phyloP scores from a whole-genome alignment of 2,113 vertebrate species.

The Oncorhynchus kisutch region DNA sequence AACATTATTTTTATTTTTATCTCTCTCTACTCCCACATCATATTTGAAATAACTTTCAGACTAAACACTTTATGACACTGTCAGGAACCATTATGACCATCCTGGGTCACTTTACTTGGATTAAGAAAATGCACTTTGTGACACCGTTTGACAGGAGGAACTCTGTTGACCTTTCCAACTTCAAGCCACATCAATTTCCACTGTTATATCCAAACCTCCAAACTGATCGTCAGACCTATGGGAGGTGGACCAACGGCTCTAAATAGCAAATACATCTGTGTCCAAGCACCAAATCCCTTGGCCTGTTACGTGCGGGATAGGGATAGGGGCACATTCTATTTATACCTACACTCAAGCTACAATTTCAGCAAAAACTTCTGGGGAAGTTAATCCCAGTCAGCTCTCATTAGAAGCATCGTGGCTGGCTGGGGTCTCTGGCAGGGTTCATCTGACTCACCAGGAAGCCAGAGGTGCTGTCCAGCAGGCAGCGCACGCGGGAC shows the following conservation, averaged over 20 bases:
- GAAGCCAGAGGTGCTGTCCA: constrained; percentile 97
- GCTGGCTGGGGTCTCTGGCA: neutral
- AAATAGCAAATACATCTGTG: constrained; percentile 9
- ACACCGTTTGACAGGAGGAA: constrained; percentile 33
- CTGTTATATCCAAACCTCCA: constrained; percentile 54
- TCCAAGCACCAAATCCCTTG: constrained; percentile 33
- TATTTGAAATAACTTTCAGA: no score
- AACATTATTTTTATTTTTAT: no score
- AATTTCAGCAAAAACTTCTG: neutral
- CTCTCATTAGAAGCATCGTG: neutral
- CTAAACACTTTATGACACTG: no score
- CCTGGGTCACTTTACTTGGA: no score
- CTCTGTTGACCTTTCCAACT: constrained; percentile 39
- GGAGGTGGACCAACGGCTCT: constrained; percentile 36
- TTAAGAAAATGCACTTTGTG: no score
- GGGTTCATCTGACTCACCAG: constrained; percentile 78
- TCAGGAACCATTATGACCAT: no score
- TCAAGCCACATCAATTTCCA: constrained; percentile 42
- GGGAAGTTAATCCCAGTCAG: neutral
- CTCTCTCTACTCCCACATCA: no score
- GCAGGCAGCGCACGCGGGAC: constrained; percentile 89
- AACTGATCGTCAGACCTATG: constrained; percentile 47
- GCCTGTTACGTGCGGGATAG: constrained; percentile 1
- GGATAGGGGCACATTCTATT: constrained; percentile 23
- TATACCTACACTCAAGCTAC: constrained; percentile 24